Percentiles rank a stretch among this genome's conserved stretches.
Evolutionary conservation across 2,113 vertebrate genomes (phyloP).

Genomic region (Panthera tigris): DNA sequence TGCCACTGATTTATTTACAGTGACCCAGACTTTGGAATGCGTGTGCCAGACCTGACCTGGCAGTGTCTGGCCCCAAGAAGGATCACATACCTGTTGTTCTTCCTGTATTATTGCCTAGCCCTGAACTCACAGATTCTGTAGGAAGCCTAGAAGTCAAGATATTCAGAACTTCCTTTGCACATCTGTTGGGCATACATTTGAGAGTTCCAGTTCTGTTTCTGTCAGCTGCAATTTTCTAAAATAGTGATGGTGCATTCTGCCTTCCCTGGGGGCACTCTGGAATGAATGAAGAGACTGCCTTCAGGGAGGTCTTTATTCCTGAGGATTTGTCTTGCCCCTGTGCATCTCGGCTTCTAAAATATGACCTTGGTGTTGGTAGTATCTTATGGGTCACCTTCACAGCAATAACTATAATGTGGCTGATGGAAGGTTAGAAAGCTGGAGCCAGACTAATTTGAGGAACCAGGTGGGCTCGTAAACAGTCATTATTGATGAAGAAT

Average conservation of each 20-base stretch:
- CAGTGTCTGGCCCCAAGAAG: too few species aligned
- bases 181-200: background rate
- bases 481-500: conserved; percentile 48
- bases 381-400: background rate
- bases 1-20: background rate
- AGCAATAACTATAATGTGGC: background rate
- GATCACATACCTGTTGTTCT: background rate
- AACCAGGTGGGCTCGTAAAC: conserved; percentile 34
- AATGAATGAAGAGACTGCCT: conserved; percentile 40
- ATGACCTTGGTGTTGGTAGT: background rate
- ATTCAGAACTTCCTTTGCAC: background rate
- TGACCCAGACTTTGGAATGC: background rate
- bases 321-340: conserved; percentile 11
- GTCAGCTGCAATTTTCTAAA: conserved; percentile 60
- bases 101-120: background rate
- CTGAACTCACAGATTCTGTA: background rate
- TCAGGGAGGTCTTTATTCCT: conserved; percentile 55
- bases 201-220: conserved; percentile 60
- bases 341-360: background rate
- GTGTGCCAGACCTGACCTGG: background rate
- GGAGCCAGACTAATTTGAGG: background rate
- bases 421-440: background rate
- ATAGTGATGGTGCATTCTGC: background rate
- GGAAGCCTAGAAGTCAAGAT: conserved; percentile 33
- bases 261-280: background rate